Evolutionary conservation across 2,797 vertebrate species (phyloP), one percentile per base, ranked within the genome.

Genomic region (Nannoperca australis): DNA sequence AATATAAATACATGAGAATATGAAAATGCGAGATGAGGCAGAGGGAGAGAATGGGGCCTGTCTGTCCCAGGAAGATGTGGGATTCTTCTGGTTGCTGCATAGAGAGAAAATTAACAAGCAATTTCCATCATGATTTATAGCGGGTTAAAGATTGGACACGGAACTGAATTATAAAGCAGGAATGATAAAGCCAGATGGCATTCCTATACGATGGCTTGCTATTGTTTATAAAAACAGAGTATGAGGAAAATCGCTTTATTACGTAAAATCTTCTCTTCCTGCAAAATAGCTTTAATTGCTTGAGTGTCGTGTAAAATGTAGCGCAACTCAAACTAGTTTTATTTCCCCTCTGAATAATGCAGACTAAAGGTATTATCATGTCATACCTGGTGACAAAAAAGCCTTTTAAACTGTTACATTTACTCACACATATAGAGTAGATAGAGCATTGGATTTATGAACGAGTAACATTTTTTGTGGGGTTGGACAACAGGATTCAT

Each of bases 51-150:
- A 78, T 62, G 36, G 47, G 34, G 20, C 70, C 73, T 49, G 81
- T 73, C 71, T 83, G 42, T 82, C 77, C 75, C 36, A 47, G 59
- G 51, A 45, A 66, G n/a, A 81, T 49, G 76, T n/a, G 60, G 27
- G 61, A 73, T 76, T 79, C 14, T 42, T 73, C 24, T 67, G 51
- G 60, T 45, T 63, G 56, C 78, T 59, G 64, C 69, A 63, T 14
- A 50, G 62, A 63, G 65, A 66, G 64, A 79, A 80, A 87, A 84
- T 85, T 70, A 75, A 70, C 55, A 77, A 83, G 78, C 73, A 11
- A 81, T 83, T 85, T 88, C 70, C 61, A 68, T 80, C 40, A 42
- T 2, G 45, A 62, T 63, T 80, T 50, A 80, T 76, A 10, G 73
- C 5, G 5, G 61, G 76, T 85, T 73, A 75, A 12, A 54, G 66